Conservation (phyloP, 2,888 invertebrate genomes). For the Ormyrus thymus region DNA sequence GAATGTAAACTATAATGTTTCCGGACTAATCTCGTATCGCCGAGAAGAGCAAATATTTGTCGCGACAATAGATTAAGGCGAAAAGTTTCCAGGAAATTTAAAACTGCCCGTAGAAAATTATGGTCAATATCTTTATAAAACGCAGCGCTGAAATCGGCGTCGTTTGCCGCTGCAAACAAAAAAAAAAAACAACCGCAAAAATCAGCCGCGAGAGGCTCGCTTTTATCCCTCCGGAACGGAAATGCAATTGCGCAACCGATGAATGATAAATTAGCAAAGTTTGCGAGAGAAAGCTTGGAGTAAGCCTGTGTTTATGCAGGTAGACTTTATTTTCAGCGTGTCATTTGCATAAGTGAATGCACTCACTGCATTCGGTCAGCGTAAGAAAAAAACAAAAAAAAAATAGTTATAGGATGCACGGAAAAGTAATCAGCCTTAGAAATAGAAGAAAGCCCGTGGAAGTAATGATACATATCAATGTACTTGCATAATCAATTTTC, state of each 20-base stretch:
- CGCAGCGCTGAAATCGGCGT: not conserved
- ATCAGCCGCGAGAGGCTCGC: conserved; percentile 28
- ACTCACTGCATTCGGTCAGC: not conserved
- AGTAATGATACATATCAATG: not conserved
- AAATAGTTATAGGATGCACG: not conserved
- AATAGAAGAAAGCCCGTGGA: not conserved
- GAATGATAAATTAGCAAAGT: conserved; percentile 44
- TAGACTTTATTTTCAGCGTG: not conserved
- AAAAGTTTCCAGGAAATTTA: not conserved
- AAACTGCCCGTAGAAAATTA: not conserved
- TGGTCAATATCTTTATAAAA: not conserved
- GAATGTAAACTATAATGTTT: too few relatives aligned
- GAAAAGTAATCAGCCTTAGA: not conserved
- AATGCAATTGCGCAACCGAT: conserved; percentile 36
- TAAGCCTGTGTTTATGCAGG: conserved; percentile 31
- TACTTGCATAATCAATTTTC: too few relatives aligned
- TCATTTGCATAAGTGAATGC: not conserved
- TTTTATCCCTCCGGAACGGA: not conserved
- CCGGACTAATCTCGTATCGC: not conserved
- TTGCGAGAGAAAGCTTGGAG: not conserved
- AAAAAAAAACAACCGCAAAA: conserved; percentile 27
- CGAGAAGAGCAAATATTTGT: conserved; percentile 1
- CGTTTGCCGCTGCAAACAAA: not conserved
- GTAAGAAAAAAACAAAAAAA: not conserved
- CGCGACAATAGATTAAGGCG: not conserved